A percentile compares a stretch with the other conserved stretches of the same genome.
Conservation (phyloP, 2,888 invertebrate species). For the Andrena camellia region DNA sequence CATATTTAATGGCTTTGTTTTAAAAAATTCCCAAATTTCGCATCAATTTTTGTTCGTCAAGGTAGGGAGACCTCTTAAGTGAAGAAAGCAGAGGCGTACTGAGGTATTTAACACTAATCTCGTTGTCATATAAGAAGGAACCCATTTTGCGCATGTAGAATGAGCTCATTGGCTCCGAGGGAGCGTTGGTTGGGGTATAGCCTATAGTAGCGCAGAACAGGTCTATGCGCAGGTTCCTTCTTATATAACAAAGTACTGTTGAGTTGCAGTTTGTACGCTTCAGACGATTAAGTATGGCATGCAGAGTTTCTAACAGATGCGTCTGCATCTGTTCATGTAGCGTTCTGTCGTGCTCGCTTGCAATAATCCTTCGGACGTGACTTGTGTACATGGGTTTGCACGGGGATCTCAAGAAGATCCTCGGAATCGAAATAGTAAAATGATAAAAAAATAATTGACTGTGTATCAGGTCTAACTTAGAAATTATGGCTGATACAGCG, state of each 20-base stretch:
- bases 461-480: too few species aligned
- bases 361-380: conserved; percentile 10
- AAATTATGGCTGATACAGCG: neutral
- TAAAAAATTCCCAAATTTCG: too few species aligned
- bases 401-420: neutral
- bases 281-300: conserved; percentile 21
- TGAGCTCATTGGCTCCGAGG: too few species aligned
- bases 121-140: too few species aligned
- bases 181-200: too few species aligned
- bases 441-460: neutral
- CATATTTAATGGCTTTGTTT: too few species aligned
- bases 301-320: conserved; percentile 1
- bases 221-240: too few species aligned
- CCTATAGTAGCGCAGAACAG: too few species aligned
- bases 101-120: neutral
- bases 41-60: too few species aligned
- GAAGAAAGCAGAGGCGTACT: neutral
- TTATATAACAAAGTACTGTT: too few species aligned
- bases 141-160: too few species aligned
- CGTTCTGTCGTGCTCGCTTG: neutral
- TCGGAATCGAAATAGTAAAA: neutral
- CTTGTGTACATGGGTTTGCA: neutral
- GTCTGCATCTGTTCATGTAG: conserved; percentile 28
- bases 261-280: neutral
- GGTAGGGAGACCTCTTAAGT: too few species aligned